A percentile compares a stretch with the other conserved stretches of the same genome.
These are phyloP conservation scores for Zonitis immaculata DNA, from an alignment of 2,888 invertebrate genomes.

Conservation along the genomic window DNA sequence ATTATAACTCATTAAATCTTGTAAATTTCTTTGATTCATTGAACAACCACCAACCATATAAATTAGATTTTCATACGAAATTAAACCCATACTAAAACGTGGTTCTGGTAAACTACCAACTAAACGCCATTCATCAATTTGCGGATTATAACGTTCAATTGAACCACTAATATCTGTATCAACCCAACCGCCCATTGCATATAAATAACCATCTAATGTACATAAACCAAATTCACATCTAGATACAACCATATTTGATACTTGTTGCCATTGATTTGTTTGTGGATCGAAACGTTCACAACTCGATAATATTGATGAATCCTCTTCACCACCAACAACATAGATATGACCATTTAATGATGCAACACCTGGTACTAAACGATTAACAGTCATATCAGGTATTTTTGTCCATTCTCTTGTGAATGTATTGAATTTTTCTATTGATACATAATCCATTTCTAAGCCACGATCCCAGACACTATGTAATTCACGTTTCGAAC, in stretches of 20 bases:
- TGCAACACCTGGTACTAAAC: conserved; percentile 82
- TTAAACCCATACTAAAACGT: conserved; percentile 88
- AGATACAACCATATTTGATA: conserved; percentile 73
- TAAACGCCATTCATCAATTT: conserved; percentile 70
- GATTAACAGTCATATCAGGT: conserved; percentile 75
- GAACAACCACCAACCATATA: conserved; percentile 91
- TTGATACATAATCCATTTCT: conserved; percentile 78
- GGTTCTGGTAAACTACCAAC: conserved; percentile 78
- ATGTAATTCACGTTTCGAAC: conserved; percentile 74
- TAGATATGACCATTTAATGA: conserved; percentile 80
- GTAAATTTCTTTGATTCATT: conserved; percentile 70
- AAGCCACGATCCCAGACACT: conserved; percentile 64
- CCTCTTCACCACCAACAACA: conserved; percentile 88
- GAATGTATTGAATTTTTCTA: conserved; percentile 78
- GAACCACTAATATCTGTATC: conserved; percentile 86
- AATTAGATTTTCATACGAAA: conserved; percentile 76
- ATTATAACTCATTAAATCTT: conserved; percentile 74
- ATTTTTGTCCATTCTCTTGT: conserved; percentile 76
- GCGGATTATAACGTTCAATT: conserved; percentile 83
- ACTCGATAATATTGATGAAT: conserved; percentile 81
- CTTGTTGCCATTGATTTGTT: conserved; percentile 29
- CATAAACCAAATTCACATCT: conserved; percentile 88
- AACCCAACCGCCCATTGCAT: conserved; percentile 91
- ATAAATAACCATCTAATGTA: conserved; percentile 74
- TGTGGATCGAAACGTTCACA: conserved; percentile 77